phyloP scores from a whole-genome alignment of 1,140 invertebrate species.

The Penaeus indicus region DNA sequence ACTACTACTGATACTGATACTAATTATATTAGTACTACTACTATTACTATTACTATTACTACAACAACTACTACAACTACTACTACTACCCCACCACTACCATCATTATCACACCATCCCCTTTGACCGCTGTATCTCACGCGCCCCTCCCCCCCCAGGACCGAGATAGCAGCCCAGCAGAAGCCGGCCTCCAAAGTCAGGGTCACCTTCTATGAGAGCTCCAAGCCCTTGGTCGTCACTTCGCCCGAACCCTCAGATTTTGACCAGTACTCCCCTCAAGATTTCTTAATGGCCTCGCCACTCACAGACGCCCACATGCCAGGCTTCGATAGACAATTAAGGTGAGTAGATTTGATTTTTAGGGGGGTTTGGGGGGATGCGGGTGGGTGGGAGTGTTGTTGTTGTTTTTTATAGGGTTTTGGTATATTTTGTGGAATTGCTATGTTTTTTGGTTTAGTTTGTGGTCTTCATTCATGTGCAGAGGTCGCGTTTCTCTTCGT shows the following conservation, averaged over 20 bases:
- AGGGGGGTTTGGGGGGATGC: too few relatives aligned
- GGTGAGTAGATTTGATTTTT: slow-evolving; percentile 13
- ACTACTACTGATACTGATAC: too few relatives aligned
- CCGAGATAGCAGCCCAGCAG: slow-evolving; percentile 49
- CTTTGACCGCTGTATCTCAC: background rate
- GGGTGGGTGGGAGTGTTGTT: too few relatives aligned
- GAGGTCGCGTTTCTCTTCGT: too few relatives aligned
- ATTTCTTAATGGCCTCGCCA: slow-evolving; percentile 53
- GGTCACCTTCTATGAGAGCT: slow-evolving; percentile 61
- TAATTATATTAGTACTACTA: too few relatives aligned
- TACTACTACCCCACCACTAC: background rate
- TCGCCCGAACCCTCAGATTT: slow-evolving; percentile 53
- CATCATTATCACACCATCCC: background rate
- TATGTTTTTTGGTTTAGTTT: too few relatives aligned
- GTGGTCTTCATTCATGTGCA: too few relatives aligned
- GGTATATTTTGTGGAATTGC: too few relatives aligned
- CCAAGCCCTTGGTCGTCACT: slow-evolving; percentile 52
- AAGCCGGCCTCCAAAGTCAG: slow-evolving; percentile 56
- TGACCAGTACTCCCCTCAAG: slow-evolving; percentile 48
- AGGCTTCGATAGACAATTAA: slow-evolving; percentile 53
- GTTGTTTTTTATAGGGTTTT: too few relatives aligned
- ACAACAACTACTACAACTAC: too few relatives aligned
- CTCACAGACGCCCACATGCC: slow-evolving; percentile 26
- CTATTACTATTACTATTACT: too few relatives aligned
- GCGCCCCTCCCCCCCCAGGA: slow-evolving; percentile 27